phyloP scores from a whole-genome alignment of 2,113 vertebrate species.

The Misgurnus anguillicaudatus region DNA sequence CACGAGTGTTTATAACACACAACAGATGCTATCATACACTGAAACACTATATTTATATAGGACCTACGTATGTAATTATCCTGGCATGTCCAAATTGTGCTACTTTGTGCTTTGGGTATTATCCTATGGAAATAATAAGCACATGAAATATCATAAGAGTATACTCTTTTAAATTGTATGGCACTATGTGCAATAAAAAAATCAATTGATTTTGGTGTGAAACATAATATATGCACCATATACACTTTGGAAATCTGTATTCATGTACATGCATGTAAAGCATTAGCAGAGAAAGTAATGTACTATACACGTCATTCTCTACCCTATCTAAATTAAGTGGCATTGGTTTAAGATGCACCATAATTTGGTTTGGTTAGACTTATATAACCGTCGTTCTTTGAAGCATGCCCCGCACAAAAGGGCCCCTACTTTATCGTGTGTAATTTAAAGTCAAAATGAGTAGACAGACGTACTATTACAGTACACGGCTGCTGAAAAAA shows the following conservation, averaged over 20 bases:
- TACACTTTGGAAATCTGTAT: too few species aligned
- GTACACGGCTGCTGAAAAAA: constrained; percentile 8
- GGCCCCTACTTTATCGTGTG: constrained; percentile 25
- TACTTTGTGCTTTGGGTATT: too few species aligned
- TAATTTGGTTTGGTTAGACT: constrained; percentile 35
- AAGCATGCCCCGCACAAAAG: constrained; percentile 13
- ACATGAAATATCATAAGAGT: too few species aligned
- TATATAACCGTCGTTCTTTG: constrained; percentile 33
- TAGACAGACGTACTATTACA: constrained; percentile 42
- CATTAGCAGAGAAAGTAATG: not conserved
- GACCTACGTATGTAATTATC: too few species aligned
- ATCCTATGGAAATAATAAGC: too few species aligned
- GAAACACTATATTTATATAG: too few species aligned
- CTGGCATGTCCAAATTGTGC: too few species aligned
- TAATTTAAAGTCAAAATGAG: constrained; percentile 41
- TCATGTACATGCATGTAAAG: not conserved
- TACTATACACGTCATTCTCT: not conserved
- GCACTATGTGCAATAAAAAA: too few species aligned
- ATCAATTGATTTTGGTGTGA: too few species aligned
- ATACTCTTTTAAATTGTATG: too few species aligned
- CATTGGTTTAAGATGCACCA: constrained; percentile 32
- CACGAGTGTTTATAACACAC: not conserved
- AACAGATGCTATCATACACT: not conserved
- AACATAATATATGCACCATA: too few species aligned
- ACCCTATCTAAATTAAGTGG: constrained; percentile 31